phyloP scores from a whole-genome alignment of 2,888 invertebrate genomes.

The Hofmannophila pseudospretella region DNA sequence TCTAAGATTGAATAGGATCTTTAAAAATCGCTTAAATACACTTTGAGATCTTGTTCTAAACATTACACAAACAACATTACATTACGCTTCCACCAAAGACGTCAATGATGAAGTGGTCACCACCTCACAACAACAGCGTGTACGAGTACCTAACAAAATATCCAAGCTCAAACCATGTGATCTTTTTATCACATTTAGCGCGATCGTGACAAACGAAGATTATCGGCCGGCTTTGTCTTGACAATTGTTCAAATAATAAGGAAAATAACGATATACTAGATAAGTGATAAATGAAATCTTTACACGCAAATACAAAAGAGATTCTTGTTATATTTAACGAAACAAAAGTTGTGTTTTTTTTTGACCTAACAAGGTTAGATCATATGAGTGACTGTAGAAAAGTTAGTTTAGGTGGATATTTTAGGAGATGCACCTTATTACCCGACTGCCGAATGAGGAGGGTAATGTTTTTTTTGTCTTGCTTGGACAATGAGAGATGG shows the following conservation, averaged over 20 bases:
- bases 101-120: background rate
- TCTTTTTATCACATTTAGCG: constrained; percentile 50
- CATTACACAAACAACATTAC: background rate
- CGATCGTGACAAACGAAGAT: constrained; percentile 58
- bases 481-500: no score
- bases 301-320: no score
- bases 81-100: background rate
- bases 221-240: constrained; percentile 26
- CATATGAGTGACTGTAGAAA: no score
- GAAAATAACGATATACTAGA: constrained; percentile 1
- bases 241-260: background rate
- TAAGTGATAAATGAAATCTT: background rate
- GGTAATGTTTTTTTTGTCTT: no score
- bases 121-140: background rate
- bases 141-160: constrained; percentile 1
- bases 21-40: background rate
- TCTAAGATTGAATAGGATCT: no score
- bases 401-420: no score
- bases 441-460: no score
- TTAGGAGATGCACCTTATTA: no score
- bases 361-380: no score
- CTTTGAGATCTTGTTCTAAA: background rate
- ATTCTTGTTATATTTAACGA: no score
- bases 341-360: no score
- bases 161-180: constrained; percentile 19